These are phyloP conservation scores for Leptopilina clavipes DNA, from an alignment of 1,140 invertebrate genomes.

Conservation along the genomic window DNA sequence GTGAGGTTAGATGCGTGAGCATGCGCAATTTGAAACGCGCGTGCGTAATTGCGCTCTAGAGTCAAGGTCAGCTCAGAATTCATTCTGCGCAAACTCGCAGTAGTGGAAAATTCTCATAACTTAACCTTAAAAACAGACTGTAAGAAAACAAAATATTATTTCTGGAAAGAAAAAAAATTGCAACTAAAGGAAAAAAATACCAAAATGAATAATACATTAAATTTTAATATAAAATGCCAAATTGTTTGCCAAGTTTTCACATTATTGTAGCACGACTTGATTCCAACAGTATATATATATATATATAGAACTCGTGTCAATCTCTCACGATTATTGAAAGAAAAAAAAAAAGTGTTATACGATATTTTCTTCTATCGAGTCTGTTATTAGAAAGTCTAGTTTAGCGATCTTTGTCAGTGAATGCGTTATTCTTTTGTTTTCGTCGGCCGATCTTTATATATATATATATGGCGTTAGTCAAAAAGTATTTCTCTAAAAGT, in stretches of 20 bases:
- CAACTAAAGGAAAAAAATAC: no score
- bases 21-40: no score
- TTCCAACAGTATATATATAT: slow-evolving; percentile 49
- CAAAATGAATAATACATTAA: no score
- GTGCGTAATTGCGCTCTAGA: no score
- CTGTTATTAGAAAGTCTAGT: slow-evolving; percentile 62
- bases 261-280: slow-evolving; percentile 42
- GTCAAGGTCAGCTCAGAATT: no score
- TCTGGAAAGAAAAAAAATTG: no score
- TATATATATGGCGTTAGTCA: background rate
- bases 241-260: slow-evolving; percentile 34
- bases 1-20: no score
- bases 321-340: slow-evolving; percentile 46
- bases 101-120: no score
- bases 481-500: background rate
- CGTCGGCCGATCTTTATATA: slow-evolving; percentile 33
- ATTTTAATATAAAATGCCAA: slow-evolving; percentile 4
- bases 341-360: slow-evolving; percentile 21
- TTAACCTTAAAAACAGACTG: no score
- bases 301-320: slow-evolving; percentile 49
- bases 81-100: no score
- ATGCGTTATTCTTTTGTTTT: slow-evolving; percentile 58
- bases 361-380: slow-evolving; percentile 53
- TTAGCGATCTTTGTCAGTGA: slow-evolving; percentile 58
- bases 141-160: no score